These are phyloP conservation scores for Arvicanthis niloticus DNA, from an alignment of 2,113 vertebrate species.

Conservation along the genomic window DNA sequence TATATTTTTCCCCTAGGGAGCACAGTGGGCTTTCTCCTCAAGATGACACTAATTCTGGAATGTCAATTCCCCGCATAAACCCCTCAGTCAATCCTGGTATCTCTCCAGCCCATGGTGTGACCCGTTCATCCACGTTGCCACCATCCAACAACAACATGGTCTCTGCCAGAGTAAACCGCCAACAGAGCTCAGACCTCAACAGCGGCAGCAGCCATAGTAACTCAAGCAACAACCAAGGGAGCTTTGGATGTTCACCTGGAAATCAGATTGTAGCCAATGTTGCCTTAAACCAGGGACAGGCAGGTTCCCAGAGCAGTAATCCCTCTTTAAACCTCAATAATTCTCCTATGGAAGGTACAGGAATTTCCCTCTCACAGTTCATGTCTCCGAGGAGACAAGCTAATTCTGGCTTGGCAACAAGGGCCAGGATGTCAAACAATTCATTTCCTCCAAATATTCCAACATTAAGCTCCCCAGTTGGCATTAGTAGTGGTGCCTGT, in stretches of 20 bases:
- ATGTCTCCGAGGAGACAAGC: conserved; percentile 93
- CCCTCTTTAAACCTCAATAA: conserved; percentile 84
- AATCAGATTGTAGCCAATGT: conserved; percentile 87
- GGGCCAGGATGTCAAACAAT: conserved; percentile 90
- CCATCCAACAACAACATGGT: conserved; percentile 88
- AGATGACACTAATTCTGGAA: conserved; percentile 94
- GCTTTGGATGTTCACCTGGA: conserved; percentile 87
- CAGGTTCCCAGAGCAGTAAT: conserved; percentile 85
- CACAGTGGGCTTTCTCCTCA: conserved; percentile 96
- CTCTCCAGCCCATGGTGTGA: conserved; percentile 87
- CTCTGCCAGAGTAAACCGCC: conserved; percentile 86
- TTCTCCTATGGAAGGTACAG: conserved; percentile 93
- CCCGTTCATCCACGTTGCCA: conserved; percentile 86
- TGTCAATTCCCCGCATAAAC: conserved; percentile 90
- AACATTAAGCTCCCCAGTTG: conserved; percentile 91
- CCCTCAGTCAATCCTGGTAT: conserved; percentile 86
- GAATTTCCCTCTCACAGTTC: conserved; percentile 93
- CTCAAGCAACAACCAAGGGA: conserved; percentile 86
- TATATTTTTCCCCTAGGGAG: conserved; percentile 88
- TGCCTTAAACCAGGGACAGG: conserved; percentile 89
- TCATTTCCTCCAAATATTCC: conserved; percentile 94
- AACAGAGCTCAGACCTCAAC: conserved; percentile 88
- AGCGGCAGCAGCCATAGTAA: conserved; percentile 84
- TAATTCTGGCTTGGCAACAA: conserved; percentile 90
- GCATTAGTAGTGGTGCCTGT: conserved; percentile 85